Conservation (phyloP, 2,113 vertebrate species). For the Trichomycterus rosablanca region DNA sequence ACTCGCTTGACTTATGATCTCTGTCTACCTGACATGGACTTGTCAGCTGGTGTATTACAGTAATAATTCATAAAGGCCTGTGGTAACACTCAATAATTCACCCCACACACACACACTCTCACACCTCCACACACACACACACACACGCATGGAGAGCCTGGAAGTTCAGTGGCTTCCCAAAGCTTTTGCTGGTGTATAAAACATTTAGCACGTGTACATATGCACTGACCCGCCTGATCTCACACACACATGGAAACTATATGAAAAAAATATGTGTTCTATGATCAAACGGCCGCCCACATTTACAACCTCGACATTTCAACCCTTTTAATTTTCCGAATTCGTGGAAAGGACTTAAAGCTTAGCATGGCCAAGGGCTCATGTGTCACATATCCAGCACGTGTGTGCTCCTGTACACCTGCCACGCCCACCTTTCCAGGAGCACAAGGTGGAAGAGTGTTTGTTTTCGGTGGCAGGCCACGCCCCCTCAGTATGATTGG, state of each 20-base stretch:
- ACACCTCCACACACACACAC: not conserved
- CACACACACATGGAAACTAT: too few relatives aligned
- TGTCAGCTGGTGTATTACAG: conserved; percentile 37
- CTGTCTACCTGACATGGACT: conserved; percentile 36
- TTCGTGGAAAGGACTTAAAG: too few relatives aligned
- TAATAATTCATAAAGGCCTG: conserved; percentile 52
- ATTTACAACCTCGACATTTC: not conserved
- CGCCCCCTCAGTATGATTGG: too few relatives aligned
- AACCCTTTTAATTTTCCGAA: conserved; percentile 23
- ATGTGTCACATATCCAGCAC: too few relatives aligned
- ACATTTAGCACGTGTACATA: conserved; percentile 23
- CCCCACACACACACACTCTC: conserved; percentile 23
- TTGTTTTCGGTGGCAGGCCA: too few relatives aligned
- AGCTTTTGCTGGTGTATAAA: conserved; percentile 35
- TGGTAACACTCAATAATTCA: conserved; percentile 49
- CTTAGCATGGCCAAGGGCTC: too few relatives aligned
- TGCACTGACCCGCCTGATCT: not conserved
- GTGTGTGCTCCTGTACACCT: too few relatives aligned
- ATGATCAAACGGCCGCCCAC: not conserved
- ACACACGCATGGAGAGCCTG: conserved; percentile 21
- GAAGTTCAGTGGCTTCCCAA: conserved; percentile 28
- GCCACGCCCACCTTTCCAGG: too few relatives aligned
- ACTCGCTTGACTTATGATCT: conserved; percentile 29
- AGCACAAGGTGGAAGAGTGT: too few relatives aligned
- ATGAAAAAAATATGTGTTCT: too few relatives aligned